Base-by-base conservation (phyloP, 2,113 vertebrate genomes). In the Tympanuchus pallidicinctus region DNA sequence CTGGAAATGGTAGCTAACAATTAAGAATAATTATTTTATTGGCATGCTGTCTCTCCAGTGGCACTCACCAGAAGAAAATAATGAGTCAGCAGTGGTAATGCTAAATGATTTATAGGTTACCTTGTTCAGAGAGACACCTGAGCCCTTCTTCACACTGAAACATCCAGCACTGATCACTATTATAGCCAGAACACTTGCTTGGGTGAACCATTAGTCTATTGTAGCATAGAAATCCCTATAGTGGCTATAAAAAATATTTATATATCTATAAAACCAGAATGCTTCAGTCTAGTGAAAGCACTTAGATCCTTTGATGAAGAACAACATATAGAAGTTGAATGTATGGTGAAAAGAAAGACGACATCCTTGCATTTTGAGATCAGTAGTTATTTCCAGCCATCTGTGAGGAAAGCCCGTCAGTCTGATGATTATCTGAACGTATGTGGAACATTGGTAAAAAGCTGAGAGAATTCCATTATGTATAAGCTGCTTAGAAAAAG, bases 391-490 rank as follows among this genome's bases (percentile, higher is more conserved):
- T 96, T 96, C 80, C 96, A 93, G 83, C 82, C 50, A 32, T 79
- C 96, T 91, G 82, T 1, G 4, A 95, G 94, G 74, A 79, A 81
- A 70, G 82, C 73, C 91, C 74, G 3, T 91, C 93, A 82, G 66
- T 78, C 82, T 0, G 54, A 96, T 95, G 86, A 94, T 97, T 94
- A 97, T 96, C 93, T 94, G 92, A 92, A 91, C 28, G 63, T 93
- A 92, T 95, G 91, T 90, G 89, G 86, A 94, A 92, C 76, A 72
- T 94, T 94, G 94, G 84, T 94, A 88, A 87, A 93, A 94, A 82
- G 88, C 91, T 82, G 88, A 82, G 92, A 96, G 86, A 95, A 95
- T 97, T 97, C 94, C 93, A 96, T 97, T 97, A 96, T 81, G 72
- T 89, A 79, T 96, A 94, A 97, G 94, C 90, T 90, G 91, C 97